These are phyloP conservation scores for Decapterus maruadsi DNA, from an alignment of 2,797 vertebrate species.

Conservation along the genomic window DNA sequence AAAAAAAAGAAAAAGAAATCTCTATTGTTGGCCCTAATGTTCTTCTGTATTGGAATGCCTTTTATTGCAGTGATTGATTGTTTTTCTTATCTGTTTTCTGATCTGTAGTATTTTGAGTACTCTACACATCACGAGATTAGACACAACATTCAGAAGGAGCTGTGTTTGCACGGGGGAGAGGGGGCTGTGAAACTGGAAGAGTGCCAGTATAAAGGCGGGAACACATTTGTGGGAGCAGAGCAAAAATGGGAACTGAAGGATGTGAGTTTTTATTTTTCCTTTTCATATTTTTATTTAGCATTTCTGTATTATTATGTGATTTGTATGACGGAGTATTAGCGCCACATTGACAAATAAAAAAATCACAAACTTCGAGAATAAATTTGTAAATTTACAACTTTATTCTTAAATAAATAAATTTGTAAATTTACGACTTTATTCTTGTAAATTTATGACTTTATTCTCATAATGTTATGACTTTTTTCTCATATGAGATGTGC, in stretches of 20 bases:
- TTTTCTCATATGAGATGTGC: too few relatives aligned
- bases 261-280: constrained; percentile 81
- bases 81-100: background rate
- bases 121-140: constrained; percentile 93
- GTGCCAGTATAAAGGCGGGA: constrained; percentile 91
- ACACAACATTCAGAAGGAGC: constrained; percentile 98
- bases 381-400: too few relatives aligned
- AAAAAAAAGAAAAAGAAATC: too few relatives aligned
- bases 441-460: too few relatives aligned
- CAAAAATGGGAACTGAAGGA: constrained; percentile 94
- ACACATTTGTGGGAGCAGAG: constrained; percentile 84
- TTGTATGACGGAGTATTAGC: too few relatives aligned
- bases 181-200: constrained; percentile 88
- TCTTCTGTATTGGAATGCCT: background rate
- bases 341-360: too few relatives aligned
- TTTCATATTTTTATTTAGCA: constrained; percentile 29
- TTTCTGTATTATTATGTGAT: constrained; percentile 7
- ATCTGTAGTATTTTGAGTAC: constrained; percentile 94
- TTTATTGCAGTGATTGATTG: background rate
- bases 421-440: too few relatives aligned
- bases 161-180: constrained; percentile 90
- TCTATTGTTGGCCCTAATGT: too few relatives aligned
- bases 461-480: too few relatives aligned
- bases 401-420: too few relatives aligned
- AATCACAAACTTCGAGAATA: too few relatives aligned